Conservation (phyloP, 2,888 invertebrate species). For the Scaeva pyrastri region DNA sequence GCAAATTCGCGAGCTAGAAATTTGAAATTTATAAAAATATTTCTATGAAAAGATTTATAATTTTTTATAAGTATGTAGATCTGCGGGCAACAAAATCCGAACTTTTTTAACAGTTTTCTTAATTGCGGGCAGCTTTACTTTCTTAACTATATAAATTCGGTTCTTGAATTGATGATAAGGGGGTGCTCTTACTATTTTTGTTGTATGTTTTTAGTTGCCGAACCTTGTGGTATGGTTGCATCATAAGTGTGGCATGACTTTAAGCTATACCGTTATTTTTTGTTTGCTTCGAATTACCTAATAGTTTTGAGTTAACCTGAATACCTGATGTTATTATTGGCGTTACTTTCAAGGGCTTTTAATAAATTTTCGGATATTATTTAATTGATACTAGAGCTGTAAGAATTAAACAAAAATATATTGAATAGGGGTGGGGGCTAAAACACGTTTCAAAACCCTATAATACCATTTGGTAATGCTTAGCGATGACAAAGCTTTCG, state of each 20-base stretch:
- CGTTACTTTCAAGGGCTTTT: constrained; percentile 53
- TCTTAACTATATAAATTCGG: background rate
- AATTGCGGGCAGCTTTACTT: background rate
- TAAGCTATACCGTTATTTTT: constrained; percentile 34
- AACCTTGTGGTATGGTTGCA: constrained; percentile 27
- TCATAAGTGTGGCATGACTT: constrained; percentile 61
- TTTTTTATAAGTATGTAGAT: no score
- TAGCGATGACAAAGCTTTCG: no score
- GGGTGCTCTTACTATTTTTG: constrained; percentile 15
- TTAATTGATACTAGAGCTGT: constrained; percentile 51
- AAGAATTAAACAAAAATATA: constrained; percentile 1
- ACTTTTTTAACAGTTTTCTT: background rate
- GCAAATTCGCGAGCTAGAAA: no score
- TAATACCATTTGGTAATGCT: no score
- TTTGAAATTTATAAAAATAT: no score
- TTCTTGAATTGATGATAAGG: background rate
- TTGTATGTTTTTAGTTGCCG: constrained; percentile 45
- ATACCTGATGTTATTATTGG: constrained; percentile 53
- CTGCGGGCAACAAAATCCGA: no score
- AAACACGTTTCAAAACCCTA: background rate
- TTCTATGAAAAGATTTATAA: no score
- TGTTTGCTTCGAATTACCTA: constrained; percentile 12
- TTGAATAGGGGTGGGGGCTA: constrained; percentile 31
- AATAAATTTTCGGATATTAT: constrained; percentile 39
- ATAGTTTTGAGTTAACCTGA: constrained; percentile 63